A percentile compares a stretch with the other conserved stretches of the same genome.
These are phyloP conservation scores for Henricia sp. DNA, from an alignment of 53 echinoderm and acorn worm genomes.

Conservation along the genomic window DNA sequence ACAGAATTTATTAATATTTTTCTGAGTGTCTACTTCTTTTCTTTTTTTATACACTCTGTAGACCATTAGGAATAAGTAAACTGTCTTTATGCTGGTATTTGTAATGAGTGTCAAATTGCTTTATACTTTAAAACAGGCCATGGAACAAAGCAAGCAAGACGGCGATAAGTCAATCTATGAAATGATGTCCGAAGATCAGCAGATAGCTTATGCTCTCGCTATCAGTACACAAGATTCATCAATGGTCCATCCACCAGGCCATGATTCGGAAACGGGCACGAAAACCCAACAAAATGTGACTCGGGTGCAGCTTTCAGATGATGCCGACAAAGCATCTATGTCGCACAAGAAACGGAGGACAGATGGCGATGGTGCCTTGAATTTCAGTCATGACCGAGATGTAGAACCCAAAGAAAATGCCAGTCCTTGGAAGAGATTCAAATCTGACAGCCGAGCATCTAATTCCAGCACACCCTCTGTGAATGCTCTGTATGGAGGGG, in stretches of 20 bases:
- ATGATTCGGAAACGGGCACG: no score
- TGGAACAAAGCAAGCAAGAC: slow-evolving; percentile 57
- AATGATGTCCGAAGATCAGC: slow-evolving; percentile 92
- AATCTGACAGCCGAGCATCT: background rate
- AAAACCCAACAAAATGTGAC: background rate
- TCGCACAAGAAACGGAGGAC: slow-evolving; percentile 22
- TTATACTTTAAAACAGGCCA: slow-evolving; percentile 10
- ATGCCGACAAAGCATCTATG: background rate
- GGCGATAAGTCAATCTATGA: slow-evolving; percentile 30
- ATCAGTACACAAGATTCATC: slow-evolving; percentile 73
- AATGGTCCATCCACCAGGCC: background rate
- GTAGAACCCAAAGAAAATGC: background rate
- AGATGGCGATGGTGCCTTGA: background rate
- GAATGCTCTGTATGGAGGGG: slow-evolving; percentile 38
- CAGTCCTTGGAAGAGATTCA: slow-evolving; percentile 17
- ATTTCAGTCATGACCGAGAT: background rate
- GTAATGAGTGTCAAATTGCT: background rate
- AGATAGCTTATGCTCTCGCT: slow-evolving; percentile 78
- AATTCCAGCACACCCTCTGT: slow-evolving; percentile 31
- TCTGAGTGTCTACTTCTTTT: no score
- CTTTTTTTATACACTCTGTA: no score
- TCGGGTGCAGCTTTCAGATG: background rate
- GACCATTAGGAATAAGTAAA: no score
- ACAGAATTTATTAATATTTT: no score
- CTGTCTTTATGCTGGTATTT: no score